Evolutionary conservation across 64 coral and sea anemone species (phyloP).

Genomic region (Pocillopora verrucosa): DNA sequence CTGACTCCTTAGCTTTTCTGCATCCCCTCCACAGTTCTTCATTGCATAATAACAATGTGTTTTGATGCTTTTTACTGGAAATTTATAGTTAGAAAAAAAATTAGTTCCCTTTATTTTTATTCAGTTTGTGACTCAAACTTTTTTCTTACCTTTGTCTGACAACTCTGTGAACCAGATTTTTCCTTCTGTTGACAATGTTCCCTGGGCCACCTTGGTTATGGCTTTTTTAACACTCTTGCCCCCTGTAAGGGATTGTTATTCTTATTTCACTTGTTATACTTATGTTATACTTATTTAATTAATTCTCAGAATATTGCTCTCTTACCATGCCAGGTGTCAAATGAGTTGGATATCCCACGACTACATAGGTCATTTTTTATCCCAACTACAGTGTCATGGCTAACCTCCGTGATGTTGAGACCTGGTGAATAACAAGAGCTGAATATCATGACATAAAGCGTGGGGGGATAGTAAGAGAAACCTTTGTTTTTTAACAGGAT

Average conservation of each 20-base stretch:
- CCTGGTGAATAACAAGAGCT: too few species aligned
- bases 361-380: conserved; percentile 14
- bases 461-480: too few species aligned
- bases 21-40: conserved; percentile 23
- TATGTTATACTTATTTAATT: too few species aligned
- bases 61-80: conserved; percentile 43
- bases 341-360: conserved; percentile 18
- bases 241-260: background rate
- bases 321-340: conserved; percentile 44
- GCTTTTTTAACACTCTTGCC: conserved; percentile 29
- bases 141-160: conserved; percentile 32
- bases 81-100: background rate
- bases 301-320: too few species aligned
- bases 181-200: background rate
- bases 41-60: conserved; percentile 19
- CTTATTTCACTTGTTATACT: too few species aligned
- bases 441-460: background rate
- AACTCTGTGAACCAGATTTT: conserved; percentile 21
- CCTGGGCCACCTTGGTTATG: conserved; percentile 15
- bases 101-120: background rate
- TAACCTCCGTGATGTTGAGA: conserved; percentile 25
- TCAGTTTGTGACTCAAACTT: background rate
- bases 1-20: background rate
- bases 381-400: conserved; percentile 24
- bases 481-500: too few species aligned